Base-by-base conservation (phyloP, 2,113 vertebrate species). In the Toxotes jaculatrix region DNA sequence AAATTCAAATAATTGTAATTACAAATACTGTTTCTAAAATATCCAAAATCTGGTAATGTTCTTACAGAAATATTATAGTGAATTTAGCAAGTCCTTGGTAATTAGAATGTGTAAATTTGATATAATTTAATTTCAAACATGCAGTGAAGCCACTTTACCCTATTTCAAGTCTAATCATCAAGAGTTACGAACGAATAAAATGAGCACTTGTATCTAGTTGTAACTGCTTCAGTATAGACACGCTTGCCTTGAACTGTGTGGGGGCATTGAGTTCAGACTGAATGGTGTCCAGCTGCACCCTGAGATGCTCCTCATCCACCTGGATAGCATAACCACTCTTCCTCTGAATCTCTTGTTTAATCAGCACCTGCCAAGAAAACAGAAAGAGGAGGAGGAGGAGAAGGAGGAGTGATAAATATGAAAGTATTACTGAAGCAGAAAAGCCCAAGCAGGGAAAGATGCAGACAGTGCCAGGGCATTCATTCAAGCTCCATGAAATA, bases 291-390 rank as follows among this genome's bases (percentile, higher is more conserved):
- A 99, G 83, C 93, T 99, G 98, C 43, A 99, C 98, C 12, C 98
- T 93, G n/a, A 99, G 94, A 70, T 99, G 98, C 68, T 99, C 98
- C 87, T 99, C 98, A 0, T 99, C 98, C 72, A 98, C 97, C 77
- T 99, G 98, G 85, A 99, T 98, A 10, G 98, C 98, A 0, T 99
- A 99, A 2, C 98, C 98, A 0, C 97, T 98, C 89, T 99, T 99
- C 85, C 98, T 96, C 74, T 99, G 98, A 87, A 98, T 98, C 90
- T 99, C 98, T 87, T 99, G 98, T 87, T 98, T 99, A 83, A 99
- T 99, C 75, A 99, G 91, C 56, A 99, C 97, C 98, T 99, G 83
- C 5, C 61, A 84, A 67, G 17, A 79, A 76, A 80, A 83, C 10
- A 47, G 13, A 4, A 21, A 38, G n/a, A 8, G 4, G 17, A 21